Evolutionary conservation across 2,888 invertebrate genomes (phyloP), one percentile per base, ranked within the genome.

Genomic region (Xestia ashworthii): DNA sequence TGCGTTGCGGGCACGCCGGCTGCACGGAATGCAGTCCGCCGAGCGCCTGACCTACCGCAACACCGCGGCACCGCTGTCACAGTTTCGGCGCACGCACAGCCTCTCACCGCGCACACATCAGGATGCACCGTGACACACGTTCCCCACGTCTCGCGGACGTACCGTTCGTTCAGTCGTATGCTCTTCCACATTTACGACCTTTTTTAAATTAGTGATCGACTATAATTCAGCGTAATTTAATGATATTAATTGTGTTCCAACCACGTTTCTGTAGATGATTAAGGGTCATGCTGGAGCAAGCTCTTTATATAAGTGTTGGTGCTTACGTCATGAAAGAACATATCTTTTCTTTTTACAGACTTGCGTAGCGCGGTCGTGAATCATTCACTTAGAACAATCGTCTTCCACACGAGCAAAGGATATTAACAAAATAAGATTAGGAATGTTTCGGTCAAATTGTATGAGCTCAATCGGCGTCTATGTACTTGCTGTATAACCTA

Each of bases 21-120:
- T 92, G 93, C 92, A 94, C 87, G 93, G 95, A 94, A 93, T 95
- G 95, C 94, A 93, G 94, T 93, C 91, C 86, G 89, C 86, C 91
- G 83, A 90, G 89, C 89, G 92, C 91, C 91, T 94, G 94, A 95
- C 94, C 95, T 95, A 93, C 94, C 94, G 89, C 95, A 96, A 96
- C 93, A 91, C 87, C 88, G 91, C 92, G 92, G 94, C 93, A 91
- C 88, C 89, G 91, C 92, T 93, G 95, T 94, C 94, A 94, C 95
- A 94, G 93, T 93, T 95, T 94, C 93, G 93, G 93, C 91, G 92
- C 93, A 92, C 92, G 92, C 93, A 88, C 94, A 92, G 91, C 93
- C 92, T 91, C 92, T 89, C 87, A 74, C 88, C 81, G 80, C 85
- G 74, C 84, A 68, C 79, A 80, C 74, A 81, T 85, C 80, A 80